Base-by-base conservation (phyloP, 2,113 vertebrate species). In the Sphyrna mokarran region DNA sequence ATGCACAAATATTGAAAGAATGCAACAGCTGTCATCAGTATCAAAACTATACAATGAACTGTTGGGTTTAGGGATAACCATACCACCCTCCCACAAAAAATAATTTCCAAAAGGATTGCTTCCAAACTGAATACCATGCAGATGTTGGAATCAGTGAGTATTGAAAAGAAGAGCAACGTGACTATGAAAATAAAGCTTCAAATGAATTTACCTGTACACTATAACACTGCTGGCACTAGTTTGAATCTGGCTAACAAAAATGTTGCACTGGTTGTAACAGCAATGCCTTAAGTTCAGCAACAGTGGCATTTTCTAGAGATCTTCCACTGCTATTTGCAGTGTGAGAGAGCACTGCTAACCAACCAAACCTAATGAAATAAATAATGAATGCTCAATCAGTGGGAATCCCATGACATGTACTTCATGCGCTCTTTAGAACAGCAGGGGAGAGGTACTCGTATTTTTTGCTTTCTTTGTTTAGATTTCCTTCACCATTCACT, bases 181-280 rank as follows among this genome's bases (percentile, higher is more conserved):
- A 66, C 18, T 66, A 91, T 63, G 89, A 91, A 91, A 91, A 91
- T 66, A 63, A n/a, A 37, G 89, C 33, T 93, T 93, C 89, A 93
- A 93, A 93, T 18, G 61, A 93, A 22, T 37, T 58, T 93, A 93
- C 89, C 61, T 93, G 33, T 43, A 66, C n/a, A 33, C 33, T 1
- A 93, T 37, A 5, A 63, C 89, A 66, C 66, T 93, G 1, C 61
- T 66, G 89, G 20, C 89, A 93, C 26, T 93, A n/a, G 61, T 93
- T 66, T 37, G 89, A 68, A 66, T 93, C 16, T 40, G n/a, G 16
- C 33, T 93, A 61, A 93, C n/a, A 63, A 66, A 68, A 18, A 66
- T 93, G 66, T 93, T 43, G 26, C 63, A 37, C 18, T 58, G 61
- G 89, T 33, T 66, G 16, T 7, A n/a, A 91, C 63, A 90, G 26